Evolutionary conservation across 2,888 invertebrate species (phyloP), one percentile per base, ranked within the genome.

Genomic region (Oasisia sp.): DNA sequence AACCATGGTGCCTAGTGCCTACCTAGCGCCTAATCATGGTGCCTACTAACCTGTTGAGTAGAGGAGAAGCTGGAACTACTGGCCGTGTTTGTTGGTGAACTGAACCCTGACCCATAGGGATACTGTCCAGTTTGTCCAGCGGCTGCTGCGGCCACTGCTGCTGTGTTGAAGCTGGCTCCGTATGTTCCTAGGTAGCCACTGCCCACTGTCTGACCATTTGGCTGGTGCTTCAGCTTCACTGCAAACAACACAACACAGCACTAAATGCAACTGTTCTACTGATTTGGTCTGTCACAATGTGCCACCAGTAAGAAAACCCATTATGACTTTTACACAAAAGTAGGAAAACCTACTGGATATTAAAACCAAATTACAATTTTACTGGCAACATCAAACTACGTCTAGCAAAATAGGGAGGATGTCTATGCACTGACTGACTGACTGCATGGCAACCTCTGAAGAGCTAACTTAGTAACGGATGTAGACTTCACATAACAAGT

Each of bases 181-280:
- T 93, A 94, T 45, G 92, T 90, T 38, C 92, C 91, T 38, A 93
- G 92, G 89, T 93, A 93, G 58, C 92, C 91, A 89, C 92, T 91
- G 19, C 93, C 93, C 38, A 93, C 89, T 5, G 93, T 89, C 92
- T 93, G 93, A 50, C 93, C 92, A 89, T 93, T 93, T 56, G 90
- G 90, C 92, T 92, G 93, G 38, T 92, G 92, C 89, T 93, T 93
- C 56, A 93, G 32, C 91, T 93, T 93, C 27, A 90, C 93, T 93
- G 93, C 9, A 93, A 93, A 74, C 32, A 92, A 38, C 91, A 32
- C 27, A 74, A 50, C 50, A 32, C 27, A 74, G 9, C 50, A 50
- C 3, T 50, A 50, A 50, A 50, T 50, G 12, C 50, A 50, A 50
- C 50, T 50, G 14, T 14, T 50, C 50, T 12, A 50, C 9, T 50